Evolutionary conservation across 2,888 invertebrate species (phyloP).

Genomic region (Eueremaeus valkanovi): DNA sequence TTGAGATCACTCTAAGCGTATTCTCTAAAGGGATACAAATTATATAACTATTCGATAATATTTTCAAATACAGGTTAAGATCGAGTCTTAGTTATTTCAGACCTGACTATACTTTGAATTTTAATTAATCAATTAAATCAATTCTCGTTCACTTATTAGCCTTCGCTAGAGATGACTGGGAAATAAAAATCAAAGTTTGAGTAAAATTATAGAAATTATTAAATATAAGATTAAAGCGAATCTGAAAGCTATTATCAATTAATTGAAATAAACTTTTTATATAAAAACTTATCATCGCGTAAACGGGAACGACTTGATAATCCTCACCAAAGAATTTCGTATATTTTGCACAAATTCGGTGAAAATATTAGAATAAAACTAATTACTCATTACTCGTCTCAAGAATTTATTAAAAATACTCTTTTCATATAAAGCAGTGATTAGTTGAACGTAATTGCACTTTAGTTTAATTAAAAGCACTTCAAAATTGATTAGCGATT

Average conservation of each 20-base stretch:
- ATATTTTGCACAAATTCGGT: background rate
- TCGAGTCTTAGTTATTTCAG: background rate
- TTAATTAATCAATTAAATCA: too few species aligned
- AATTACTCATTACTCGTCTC: too few species aligned
- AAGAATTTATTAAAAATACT: too few species aligned
- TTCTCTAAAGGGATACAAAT: constrained; percentile 14
- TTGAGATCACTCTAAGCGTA: background rate
- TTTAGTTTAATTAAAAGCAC: background rate
- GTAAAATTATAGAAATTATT: background rate
- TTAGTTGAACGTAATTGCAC: background rate
- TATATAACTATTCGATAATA: constrained; percentile 9
- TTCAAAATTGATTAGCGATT: background rate
- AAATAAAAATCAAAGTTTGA: background rate
- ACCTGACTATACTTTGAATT: background rate
- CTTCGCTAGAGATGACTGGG: background rate
- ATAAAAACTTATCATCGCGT: background rate
- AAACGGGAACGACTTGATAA: background rate
- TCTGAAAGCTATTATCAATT: background rate
- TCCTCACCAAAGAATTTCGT: too few species aligned
- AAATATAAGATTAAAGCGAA: background rate
- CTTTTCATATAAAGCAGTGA: too few species aligned
- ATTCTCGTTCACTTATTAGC: background rate
- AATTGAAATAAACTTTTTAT: background rate
- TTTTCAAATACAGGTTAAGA: constrained; percentile 13
- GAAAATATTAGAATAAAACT: background rate